Evolutionary conservation across 2,888 invertebrate species (phyloP).

Genomic region (Drosophila paramelanica): DNA sequence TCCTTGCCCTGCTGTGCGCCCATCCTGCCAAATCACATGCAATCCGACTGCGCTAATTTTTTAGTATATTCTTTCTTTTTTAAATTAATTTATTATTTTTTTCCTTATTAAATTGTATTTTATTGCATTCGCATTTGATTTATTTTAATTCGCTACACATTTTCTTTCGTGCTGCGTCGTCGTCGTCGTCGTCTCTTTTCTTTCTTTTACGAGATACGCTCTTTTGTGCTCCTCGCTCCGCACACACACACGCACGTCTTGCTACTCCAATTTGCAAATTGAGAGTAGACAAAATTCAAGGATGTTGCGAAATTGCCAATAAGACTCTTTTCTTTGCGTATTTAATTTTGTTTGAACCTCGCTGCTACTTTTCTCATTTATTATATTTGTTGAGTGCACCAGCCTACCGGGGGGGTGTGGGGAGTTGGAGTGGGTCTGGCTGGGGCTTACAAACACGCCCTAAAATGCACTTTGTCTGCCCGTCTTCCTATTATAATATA

Average conservation of each 20-base stretch:
- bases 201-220: constrained; percentile 62
- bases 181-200: constrained; percentile 61
- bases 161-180: constrained; percentile 55
- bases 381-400: constrained; percentile 53
- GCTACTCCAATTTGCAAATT: constrained; percentile 74
- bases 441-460: constrained; percentile 77
- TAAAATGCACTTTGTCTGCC: constrained; percentile 80
- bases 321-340: constrained; percentile 11
- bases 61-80: constrained; percentile 24
- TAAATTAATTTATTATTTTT: constrained; percentile 14
- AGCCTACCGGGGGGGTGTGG: constrained; percentile 26
- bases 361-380: constrained; percentile 2
- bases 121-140: constrained; percentile 56
- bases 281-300: constrained; percentile 82
- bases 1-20: constrained; percentile 98
- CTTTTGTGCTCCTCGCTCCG: constrained; percentile 50
- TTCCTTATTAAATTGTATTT: constrained; percentile 22
- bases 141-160: constrained; percentile 64
- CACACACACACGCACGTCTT: constrained; percentile 51
- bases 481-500: constrained; percentile 37
- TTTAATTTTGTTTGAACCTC: constrained; percentile 36
- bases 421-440: constrained; percentile 42
- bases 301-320: constrained; percentile 66
- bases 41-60: constrained; percentile 36
- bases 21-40: constrained; percentile 86